phyloP scores from a whole-genome alignment of 2,888 invertebrate genomes.

The Aphodius granarius region DNA sequence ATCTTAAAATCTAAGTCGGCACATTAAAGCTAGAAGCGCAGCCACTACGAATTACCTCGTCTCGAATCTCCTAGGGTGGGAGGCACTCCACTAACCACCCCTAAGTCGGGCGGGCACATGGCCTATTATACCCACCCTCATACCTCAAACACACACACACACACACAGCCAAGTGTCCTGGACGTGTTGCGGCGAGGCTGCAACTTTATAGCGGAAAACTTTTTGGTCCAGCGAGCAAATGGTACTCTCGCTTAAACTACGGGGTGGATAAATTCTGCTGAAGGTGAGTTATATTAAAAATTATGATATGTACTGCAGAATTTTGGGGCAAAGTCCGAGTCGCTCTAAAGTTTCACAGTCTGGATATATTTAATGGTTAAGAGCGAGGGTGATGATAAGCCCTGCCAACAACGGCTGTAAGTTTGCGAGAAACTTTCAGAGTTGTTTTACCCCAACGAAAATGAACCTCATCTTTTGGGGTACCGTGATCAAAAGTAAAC shows the following conservation, averaged over 20 bases:
- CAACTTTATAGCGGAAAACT: not conserved
- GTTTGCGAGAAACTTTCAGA: constrained; percentile 4
- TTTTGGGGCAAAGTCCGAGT: not conserved
- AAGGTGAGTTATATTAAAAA: not conserved
- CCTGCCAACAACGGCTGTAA: not conserved
- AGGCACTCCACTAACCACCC: not conserved
- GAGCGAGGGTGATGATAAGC: not conserved
- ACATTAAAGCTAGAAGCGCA: not conserved
- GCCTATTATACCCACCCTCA: not conserved
- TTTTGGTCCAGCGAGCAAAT: not conserved
- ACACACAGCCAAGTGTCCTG: too few relatives aligned
- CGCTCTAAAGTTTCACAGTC: not conserved
- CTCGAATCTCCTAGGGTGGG: not conserved
- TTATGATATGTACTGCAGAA: not conserved
- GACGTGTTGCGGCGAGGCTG: not conserved
- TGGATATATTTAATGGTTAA: not conserved
- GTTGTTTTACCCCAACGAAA: too few relatives aligned
- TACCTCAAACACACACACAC: not conserved
- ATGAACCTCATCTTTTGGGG: too few relatives aligned
- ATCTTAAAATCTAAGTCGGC: not conserved
- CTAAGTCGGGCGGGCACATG: not conserved
- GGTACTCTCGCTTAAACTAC: not conserved
- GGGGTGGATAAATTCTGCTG: not conserved
- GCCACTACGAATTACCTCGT: not conserved
- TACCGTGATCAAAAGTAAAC: too few relatives aligned